Base-by-base conservation (phyloP, 2,888 invertebrate genomes). In the Drosophila melanosoma region DNA sequence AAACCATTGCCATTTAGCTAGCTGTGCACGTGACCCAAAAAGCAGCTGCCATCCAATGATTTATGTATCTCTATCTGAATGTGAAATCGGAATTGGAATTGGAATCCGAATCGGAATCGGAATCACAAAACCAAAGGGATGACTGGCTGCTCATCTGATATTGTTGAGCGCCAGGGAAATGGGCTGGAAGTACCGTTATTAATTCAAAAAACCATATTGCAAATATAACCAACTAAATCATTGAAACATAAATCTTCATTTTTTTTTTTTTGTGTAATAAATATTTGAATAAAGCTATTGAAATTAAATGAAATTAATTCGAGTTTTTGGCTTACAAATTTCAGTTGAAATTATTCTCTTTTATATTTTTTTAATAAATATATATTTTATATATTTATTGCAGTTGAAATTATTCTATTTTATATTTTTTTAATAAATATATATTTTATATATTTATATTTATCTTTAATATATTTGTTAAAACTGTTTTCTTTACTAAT, bases 1-100 rank as follows among this genome's bases (percentile, higher is more conserved):
- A 76, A 67, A 58, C 23, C 23, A 15, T 42, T 62, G 74, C 58
- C 74, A 66, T 59, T 49, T 40, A 40, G 48, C 60, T 23, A 35
- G 8, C 35, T 33, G 32, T 60, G 40, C 70, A 73, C 76, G 79
- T 79, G 79, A 79, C 79, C 74, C 79, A 49, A 38, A 65, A 23
- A 15, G 4, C 76, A 76, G 79, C 79, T 76, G 76, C 58, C 53
- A 20, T 33, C 38, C 45, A 59, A 64, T 79, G 74, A 79, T 76
- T 78, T 78, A 76, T 79, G 59, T 42, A 53, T 36, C 54, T 45
- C 15, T 23, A 58, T 29, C 63, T 45, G 51, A 32, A 38, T 51
- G 12, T 11, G 17, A 5, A 35, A 57, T 61, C 10, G 15, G 32
- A 38, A 56, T 33, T 38, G 15, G 26, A 15, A 15, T 40, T 29